Conservation (phyloP, 2,113 vertebrate species). For the Phylloscopus trochiloides region DNA sequence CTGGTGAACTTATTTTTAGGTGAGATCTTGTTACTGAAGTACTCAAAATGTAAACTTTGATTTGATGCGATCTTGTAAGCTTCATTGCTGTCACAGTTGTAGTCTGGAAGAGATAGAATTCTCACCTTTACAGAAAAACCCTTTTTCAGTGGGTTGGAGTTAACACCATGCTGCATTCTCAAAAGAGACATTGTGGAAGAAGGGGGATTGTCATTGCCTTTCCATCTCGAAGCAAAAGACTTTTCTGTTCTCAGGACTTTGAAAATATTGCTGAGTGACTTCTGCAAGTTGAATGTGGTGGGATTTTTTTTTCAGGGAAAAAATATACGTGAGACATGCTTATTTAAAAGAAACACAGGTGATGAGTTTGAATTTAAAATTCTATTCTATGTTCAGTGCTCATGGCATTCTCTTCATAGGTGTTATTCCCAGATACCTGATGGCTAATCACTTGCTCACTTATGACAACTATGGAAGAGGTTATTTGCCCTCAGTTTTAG, state of each 20-base stretch:
- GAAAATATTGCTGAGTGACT: neutral
- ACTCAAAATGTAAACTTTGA: neutral
- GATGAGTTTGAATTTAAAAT: neutral
- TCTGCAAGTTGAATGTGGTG: neutral
- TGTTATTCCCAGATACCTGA: neutral
- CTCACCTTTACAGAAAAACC: neutral
- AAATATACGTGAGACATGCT: neutral
- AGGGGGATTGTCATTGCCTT: neutral
- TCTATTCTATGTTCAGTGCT: neutral
- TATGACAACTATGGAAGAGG: neutral
- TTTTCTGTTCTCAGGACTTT: neutral
- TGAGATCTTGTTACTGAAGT: neutral
- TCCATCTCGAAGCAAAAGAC: neutral
- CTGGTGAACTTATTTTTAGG: neutral
- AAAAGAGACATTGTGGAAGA: neutral
- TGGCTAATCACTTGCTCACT: neutral
- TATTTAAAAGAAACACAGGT: neutral
- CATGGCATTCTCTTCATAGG: neutral
- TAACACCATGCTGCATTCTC: neutral
- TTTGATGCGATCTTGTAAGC: neutral
- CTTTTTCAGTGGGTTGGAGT: neutral
- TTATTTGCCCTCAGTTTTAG: neutral
- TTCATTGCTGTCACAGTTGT: neutral
- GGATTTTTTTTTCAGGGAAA: neutral
- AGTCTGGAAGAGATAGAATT: neutral